Conservation (phyloP, 2,113 vertebrate genomes). For the Chrysemys picta region DNA sequence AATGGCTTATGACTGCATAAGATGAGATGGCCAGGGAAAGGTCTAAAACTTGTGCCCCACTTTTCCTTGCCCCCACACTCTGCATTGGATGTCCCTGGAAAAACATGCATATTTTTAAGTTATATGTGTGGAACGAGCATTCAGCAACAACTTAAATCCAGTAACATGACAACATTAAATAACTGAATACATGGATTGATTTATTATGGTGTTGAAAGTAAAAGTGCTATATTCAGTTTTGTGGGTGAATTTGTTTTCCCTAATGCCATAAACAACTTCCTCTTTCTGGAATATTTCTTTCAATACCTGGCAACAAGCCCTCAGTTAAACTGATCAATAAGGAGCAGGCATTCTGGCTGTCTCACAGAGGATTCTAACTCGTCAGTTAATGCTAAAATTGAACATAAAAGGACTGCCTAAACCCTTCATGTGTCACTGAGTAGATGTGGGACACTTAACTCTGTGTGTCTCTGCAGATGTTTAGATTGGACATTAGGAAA, state of each 20-base stretch:
- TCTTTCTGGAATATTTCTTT: background rate
- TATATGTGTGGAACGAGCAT: rapidly evolving
- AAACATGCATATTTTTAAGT: background rate
- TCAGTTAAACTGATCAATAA: background rate
- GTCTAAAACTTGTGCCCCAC: background rate
- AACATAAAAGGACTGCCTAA: background rate
- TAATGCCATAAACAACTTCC: background rate
- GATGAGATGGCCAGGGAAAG: background rate
- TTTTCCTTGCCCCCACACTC: background rate
- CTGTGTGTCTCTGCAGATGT: rapidly evolving
- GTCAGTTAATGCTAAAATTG: rapidly evolving
- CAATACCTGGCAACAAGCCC: background rate
- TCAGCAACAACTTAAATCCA: background rate
- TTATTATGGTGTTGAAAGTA: background rate
- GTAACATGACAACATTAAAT: background rate
- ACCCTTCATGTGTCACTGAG: rapidly evolving
- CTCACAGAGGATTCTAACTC: background rate
- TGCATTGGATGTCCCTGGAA: background rate
- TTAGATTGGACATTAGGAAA: background rate
- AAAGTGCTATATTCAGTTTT: background rate
- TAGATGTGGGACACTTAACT: background rate
- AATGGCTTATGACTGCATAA: background rate
- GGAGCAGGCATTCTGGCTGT: background rate
- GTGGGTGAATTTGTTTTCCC: too few relatives aligned
- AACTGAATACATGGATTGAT: background rate